phyloP scores from a whole-genome alignment of 1,140 invertebrate genomes.

The Octopus sinensis region DNA sequence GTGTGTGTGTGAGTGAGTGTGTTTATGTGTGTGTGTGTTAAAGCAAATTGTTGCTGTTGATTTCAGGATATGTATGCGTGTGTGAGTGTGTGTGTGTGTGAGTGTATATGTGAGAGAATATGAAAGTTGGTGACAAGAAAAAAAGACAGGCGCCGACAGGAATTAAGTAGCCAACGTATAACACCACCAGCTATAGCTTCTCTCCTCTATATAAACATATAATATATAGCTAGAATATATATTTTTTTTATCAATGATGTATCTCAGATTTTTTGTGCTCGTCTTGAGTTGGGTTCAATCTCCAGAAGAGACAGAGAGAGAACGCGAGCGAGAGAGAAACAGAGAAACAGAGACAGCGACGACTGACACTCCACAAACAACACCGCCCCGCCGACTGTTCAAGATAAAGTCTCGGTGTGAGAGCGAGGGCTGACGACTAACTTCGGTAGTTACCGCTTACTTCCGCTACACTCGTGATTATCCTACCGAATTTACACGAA shows the following conservation, averaged over 20 bases:
- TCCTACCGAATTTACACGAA: neutral
- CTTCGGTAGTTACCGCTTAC: neutral
- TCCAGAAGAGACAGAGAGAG: no score
- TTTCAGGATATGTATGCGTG: no score
- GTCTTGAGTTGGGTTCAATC: neutral
- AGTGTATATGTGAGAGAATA: no score
- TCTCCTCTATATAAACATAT: neutral
- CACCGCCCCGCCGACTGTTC: conserved; percentile 9
- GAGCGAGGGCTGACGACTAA: neutral
- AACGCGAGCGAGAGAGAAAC: neutral
- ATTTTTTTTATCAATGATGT: neutral
- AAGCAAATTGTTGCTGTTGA: no score
- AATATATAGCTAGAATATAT: neutral
- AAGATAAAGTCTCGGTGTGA: neutral
- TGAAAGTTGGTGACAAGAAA: no score
- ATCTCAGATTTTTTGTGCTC: neutral
- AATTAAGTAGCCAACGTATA: no score
- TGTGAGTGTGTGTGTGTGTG: no score
- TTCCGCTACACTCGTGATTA: neutral
- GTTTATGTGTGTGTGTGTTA: no score
- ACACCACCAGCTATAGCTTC: neutral
- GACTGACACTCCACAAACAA: neutral
- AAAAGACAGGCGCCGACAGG: no score
- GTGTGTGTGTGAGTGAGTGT: neutral
- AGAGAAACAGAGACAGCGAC: neutral